Percentiles rank a stretch among this genome's conserved stretches.
These are phyloP conservation scores for Micropoecilia bifurca DNA, from an alignment of 2,797 vertebrate species.

Conservation along the genomic window DNA sequence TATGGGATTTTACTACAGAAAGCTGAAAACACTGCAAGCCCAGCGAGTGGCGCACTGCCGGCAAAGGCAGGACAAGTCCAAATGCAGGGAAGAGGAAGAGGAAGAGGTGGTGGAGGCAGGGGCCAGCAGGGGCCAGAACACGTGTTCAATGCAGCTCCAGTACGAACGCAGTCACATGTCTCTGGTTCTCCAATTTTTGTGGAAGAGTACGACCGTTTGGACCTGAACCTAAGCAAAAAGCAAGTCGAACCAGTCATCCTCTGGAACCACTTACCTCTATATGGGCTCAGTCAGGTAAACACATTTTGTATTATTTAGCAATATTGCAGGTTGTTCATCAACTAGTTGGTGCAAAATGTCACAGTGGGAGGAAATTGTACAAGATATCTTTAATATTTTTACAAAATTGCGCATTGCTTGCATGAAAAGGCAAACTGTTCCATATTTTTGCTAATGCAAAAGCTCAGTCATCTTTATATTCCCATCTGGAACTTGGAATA, in stretches of 20 bases:
- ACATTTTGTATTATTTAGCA: background rate
- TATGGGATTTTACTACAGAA: conserved; percentile 86
- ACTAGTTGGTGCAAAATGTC: background rate
- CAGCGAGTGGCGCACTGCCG: background rate
- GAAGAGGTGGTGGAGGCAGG: conserved; percentile 22
- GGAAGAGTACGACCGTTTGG: conserved; percentile 88
- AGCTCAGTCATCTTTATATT: background rate
- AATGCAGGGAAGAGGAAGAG: conserved; percentile 43
- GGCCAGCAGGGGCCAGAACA: conserved; percentile 47
- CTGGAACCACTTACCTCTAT: conserved; percentile 66
- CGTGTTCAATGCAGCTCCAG: conserved; percentile 5
- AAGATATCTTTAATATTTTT: background rate
- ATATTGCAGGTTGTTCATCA: background rate
- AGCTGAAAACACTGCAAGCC: conserved; percentile 4
- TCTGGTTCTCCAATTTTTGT: conserved; percentile 55
- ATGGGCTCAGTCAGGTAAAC: conserved; percentile 84
- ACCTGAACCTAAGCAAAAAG: conserved; percentile 84
- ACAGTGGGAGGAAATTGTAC: background rate
- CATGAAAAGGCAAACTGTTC: background rate
- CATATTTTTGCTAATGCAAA: background rate
- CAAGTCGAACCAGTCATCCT: conserved; percentile 70
- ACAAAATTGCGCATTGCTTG: background rate
- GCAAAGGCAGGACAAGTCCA: conserved; percentile 2
- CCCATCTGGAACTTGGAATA: background rate
- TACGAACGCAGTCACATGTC: conserved; percentile 24